Percentiles rank a stretch among this genome's conserved stretches.
These are phyloP conservation scores for Orussus abietinus DNA, from an alignment of 1,140 invertebrate species.

Conservation along the genomic window DNA sequence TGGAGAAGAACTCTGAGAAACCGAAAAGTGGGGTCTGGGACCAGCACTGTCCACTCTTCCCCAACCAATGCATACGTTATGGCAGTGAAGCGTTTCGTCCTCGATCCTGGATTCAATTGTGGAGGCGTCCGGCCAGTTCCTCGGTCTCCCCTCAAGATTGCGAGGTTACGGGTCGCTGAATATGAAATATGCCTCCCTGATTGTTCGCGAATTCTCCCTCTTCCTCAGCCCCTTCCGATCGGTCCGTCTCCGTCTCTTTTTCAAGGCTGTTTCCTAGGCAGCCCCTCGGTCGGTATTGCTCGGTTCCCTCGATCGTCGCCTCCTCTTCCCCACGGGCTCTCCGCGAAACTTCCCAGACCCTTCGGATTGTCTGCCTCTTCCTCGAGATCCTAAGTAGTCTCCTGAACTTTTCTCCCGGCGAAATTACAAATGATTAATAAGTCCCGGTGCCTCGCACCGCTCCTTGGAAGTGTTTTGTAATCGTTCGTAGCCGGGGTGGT, in stretches of 20 bases:
- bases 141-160: conserved; percentile 29
- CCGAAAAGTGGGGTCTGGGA: conserved; percentile 6
- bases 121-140: conserved; percentile 34
- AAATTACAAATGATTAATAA: too few species aligned
- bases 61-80: conserved; percentile 39
- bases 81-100: conserved; percentile 24
- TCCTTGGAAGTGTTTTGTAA: too few species aligned
- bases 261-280: too few species aligned
- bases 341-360: not conserved
- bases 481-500: too few species aligned
- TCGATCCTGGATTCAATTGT: conserved; percentile 47
- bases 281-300: too few species aligned
- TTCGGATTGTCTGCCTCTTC: not conserved
- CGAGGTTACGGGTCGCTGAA: conserved; percentile 33
- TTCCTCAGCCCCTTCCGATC: conserved; percentile 2
- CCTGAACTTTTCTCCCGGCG: too few species aligned
- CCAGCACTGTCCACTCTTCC: conserved; percentile 20
- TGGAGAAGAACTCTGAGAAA: conserved; percentile 8
- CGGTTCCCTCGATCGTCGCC: too few species aligned
- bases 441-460: too few species aligned
- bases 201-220: conserved; percentile 24
- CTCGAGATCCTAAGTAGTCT: too few species aligned
- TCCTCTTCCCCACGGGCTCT: too few species aligned
- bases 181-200: conserved; percentile 40
- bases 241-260: conserved; percentile 3